Conservation (phyloP, 1,140 invertebrate species). For the Popillia japonica region DNA sequence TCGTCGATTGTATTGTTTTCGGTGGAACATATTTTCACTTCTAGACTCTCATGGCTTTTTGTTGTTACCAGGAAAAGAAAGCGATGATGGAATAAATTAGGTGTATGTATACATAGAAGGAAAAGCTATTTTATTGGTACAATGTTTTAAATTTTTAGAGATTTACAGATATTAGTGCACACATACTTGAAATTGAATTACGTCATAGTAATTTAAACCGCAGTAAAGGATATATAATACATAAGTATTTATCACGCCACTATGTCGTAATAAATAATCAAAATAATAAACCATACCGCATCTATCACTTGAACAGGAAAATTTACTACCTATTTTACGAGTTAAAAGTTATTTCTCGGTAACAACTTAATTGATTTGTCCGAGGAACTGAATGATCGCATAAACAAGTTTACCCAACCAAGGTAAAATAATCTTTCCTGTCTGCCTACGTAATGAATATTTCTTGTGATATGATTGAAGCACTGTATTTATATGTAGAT, state of each 20-base stretch:
- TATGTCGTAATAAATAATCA: background rate
- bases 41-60: no score
- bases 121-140: no score
- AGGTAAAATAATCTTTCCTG: background rate
- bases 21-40: no score
- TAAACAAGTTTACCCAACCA: background rate
- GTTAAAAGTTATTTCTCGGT: background rate
- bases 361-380: conserved; percentile 1
- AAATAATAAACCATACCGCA: background rate
- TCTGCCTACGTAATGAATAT: background rate
- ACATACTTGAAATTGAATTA: background rate
- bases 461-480: background rate
- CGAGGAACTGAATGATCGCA: background rate
- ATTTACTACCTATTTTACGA: background rate
- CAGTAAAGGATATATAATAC: background rate
- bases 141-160: no score
- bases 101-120: no score
- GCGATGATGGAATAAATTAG: no score
- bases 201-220: no score
- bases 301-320: background rate
- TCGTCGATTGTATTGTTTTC: no score
- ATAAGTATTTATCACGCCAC: background rate
- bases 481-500: background rate
- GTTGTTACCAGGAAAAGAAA: no score
- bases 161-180: no score